Evolutionary conservation across 2,113 vertebrate genomes (phyloP).

Genomic region (Boleophthalmus pectinirostris): DNA sequence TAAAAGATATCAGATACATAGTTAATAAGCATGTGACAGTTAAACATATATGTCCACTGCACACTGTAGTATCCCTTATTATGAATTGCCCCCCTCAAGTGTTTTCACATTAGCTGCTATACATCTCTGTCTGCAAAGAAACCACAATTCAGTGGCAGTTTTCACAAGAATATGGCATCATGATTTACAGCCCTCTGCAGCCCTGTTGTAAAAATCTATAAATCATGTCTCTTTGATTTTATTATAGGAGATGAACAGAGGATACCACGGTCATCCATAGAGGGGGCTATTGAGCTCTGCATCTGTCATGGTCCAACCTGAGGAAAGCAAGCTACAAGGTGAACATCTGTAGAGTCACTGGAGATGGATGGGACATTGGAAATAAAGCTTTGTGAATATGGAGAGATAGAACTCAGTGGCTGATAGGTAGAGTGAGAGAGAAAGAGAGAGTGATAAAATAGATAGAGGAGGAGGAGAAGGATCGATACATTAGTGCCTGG

Average conservation of each 20-base stretch:
- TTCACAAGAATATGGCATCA: slow-evolving; percentile 50
- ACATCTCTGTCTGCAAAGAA: slow-evolving; percentile 53
- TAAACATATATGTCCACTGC: background rate
- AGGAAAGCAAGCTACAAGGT: slow-evolving; percentile 69
- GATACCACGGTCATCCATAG: slow-evolving; percentile 46
- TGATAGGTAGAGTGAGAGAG: background rate
- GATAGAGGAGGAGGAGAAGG: slow-evolving; percentile 20
- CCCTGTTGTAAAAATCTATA: slow-evolving; percentile 57
- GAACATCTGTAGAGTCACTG: slow-evolving; percentile 65
- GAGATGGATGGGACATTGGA: background rate
- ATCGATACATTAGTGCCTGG: slow-evolving; percentile 67
- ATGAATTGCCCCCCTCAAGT: background rate
- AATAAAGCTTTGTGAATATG: background rate
- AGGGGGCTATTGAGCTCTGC: slow-evolving; percentile 68
- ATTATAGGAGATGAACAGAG: slow-evolving; percentile 36
- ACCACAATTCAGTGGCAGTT: slow-evolving; percentile 41
- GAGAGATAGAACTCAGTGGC: background rate
- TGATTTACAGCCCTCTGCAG: slow-evolving; percentile 60
- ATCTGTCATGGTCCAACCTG: slow-evolving; percentile 49
- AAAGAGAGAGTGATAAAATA: slow-evolving; percentile 16
- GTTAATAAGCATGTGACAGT: background rate
- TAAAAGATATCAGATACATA: background rate
- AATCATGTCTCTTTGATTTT: slow-evolving; percentile 66
- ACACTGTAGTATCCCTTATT: background rate
- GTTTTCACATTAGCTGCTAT: slow-evolving; percentile 24